phyloP scores from a whole-genome alignment of 2,113 vertebrate species.

The Callaeas wilsoni region DNA sequence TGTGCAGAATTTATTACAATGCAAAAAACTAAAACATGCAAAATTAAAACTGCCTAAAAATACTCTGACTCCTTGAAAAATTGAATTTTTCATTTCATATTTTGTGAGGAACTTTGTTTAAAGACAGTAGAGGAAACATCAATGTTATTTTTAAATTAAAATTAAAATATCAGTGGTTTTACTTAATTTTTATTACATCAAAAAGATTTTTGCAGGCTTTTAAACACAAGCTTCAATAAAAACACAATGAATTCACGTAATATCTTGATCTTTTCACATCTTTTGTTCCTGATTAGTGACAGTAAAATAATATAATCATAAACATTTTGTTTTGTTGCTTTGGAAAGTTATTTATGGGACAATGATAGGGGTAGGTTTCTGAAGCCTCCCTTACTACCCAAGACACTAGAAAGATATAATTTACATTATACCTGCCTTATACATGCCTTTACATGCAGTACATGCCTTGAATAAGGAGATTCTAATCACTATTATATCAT shows the following conservation, averaged over 20 bases:
- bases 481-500: neutral
- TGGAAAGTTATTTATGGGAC: neutral
- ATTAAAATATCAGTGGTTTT: neutral
- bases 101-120: neutral
- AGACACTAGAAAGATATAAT: neutral
- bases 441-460: neutral
- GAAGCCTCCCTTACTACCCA: neutral
- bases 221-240: neutral
- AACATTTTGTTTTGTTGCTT: neutral
- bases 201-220: neutral
- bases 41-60: neutral
- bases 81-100: neutral
- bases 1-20: neutral
- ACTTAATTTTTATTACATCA: neutral
- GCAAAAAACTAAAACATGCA: neutral
- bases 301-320: neutral
- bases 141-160: neutral
- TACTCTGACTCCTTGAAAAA: neutral
- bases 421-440: neutral
- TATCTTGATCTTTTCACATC: neutral
- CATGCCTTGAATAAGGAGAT: neutral
- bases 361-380: neutral
- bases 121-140: neutral
- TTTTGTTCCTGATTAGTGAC: neutral
- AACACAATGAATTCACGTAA: neutral